Percentiles rank a stretch among this genome's conserved stretches.
phyloP scores from a whole-genome alignment of 2,113 vertebrate species.

The Paraplagusia blochii region DNA sequence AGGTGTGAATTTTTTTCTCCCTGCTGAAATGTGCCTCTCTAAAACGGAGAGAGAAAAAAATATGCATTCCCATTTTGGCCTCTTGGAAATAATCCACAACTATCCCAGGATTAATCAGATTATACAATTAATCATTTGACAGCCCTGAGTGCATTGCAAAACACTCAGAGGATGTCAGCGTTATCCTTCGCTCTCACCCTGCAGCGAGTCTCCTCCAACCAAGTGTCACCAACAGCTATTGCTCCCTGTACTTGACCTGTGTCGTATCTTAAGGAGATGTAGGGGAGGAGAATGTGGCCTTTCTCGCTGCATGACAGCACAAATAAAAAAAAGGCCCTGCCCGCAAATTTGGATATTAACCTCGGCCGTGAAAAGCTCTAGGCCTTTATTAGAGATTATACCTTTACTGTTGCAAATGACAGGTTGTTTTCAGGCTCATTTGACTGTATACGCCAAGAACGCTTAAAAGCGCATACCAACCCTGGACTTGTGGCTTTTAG shows the following conservation, averaged over 20 bases:
- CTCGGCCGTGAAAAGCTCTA: not conserved
- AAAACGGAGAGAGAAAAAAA: too few relatives aligned
- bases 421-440: not conserved
- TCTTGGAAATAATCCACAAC: too few relatives aligned
- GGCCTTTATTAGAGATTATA: not conserved
- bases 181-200: not conserved
- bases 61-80: too few relatives aligned
- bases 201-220: constrained; percentile 4
- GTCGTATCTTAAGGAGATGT: constrained; percentile 2
- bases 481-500: not conserved
- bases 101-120: too few relatives aligned
- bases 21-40: too few relatives aligned
- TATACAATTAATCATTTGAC: too few relatives aligned
- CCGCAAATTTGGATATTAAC: not conserved
- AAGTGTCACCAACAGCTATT: constrained; percentile 21
- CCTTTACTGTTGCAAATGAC: not conserved
- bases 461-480: not conserved
- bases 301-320: constrained; percentile 3
- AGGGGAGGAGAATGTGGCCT: not conserved
- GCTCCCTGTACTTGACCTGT: constrained; percentile 6
- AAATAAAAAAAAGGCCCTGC: not conserved
- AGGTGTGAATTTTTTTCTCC: too few relatives aligned
- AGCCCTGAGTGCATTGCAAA: not conserved
- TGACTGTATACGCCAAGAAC: not conserved
- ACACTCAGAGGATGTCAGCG: constrained; percentile 5